Conservation (phyloP, 2,797 vertebrate genomes). For the Scarus forsteni region DNA sequence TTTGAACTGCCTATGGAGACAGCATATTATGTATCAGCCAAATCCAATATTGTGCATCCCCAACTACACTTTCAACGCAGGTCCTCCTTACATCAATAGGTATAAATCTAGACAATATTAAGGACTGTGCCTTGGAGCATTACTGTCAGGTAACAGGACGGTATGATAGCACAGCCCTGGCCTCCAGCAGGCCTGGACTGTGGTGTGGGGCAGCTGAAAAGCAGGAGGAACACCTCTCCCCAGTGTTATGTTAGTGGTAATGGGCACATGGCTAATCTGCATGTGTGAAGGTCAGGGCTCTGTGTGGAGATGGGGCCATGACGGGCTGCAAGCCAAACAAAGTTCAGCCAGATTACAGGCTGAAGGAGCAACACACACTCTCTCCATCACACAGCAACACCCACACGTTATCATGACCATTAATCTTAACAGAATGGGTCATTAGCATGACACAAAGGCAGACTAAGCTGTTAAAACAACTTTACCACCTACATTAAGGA, state of each 20-base stretch:
- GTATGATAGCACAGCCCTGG: background rate
- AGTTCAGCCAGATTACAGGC: conserved; percentile 9
- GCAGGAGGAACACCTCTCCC: conserved; percentile 10
- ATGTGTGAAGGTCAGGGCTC: conserved; percentile 92
- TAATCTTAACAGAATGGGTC: too few relatives aligned
- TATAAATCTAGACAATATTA: too few relatives aligned
- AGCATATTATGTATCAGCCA: too few relatives aligned
- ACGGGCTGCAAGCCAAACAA: conserved; percentile 81
- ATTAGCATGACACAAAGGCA: conserved; percentile 31
- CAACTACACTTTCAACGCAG: too few relatives aligned
- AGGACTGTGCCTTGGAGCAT: background rate
- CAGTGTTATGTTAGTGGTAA: conserved; percentile 47
- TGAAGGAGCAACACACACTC: conserved; percentile 8
- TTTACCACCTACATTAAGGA: background rate
- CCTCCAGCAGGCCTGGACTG: conserved; percentile 19
- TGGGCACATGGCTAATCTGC: conserved; percentile 92
- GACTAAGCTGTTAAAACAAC: background rate
- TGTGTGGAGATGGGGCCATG: conserved; percentile 70
- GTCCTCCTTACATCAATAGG: too few relatives aligned
- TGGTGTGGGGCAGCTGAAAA: conserved; percentile 2
- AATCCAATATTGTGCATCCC: too few relatives aligned
- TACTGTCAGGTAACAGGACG: background rate
- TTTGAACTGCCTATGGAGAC: too few relatives aligned
- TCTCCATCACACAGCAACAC: background rate
- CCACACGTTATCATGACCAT: too few relatives aligned